Evolutionary conservation across 2,797 vertebrate species (phyloP).

Genomic region (Microctenopoma stevenorrisi): DNA sequence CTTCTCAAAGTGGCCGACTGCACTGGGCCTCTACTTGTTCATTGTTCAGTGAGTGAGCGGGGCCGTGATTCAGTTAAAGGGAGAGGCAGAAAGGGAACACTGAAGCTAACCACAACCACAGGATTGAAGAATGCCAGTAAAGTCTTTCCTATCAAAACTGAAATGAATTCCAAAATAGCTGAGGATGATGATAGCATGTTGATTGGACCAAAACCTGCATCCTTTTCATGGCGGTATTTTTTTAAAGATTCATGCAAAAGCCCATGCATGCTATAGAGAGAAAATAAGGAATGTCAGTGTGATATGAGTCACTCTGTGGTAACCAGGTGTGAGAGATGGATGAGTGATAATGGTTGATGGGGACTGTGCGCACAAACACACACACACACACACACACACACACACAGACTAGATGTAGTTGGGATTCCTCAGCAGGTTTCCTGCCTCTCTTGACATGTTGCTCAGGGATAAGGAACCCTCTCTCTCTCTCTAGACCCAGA

Average conservation of each 20-base stretch:
- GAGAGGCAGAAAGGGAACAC: conserved; percentile 52
- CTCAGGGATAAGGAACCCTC: conserved; percentile 50
- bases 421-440: conserved; percentile 62
- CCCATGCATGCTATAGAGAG: conserved; percentile 17
- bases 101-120: conserved; percentile 67
- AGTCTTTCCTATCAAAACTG: conserved; percentile 60
- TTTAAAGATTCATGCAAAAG: conserved; percentile 31
- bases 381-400: conserved; percentile 2
- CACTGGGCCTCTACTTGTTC: conserved; percentile 24
- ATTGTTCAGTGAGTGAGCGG: conserved; percentile 34
- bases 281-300: conserved; percentile 50
- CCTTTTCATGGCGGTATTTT: neutral
- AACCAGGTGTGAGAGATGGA: conserved; percentile 64
- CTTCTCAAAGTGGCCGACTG: neutral
- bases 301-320: conserved; percentile 39
- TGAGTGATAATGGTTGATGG: conserved; percentile 59
- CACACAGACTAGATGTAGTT: conserved; percentile 39
- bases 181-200: conserved; percentile 60
- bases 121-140: conserved; percentile 58
- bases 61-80: conserved; percentile 31
- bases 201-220: conserved; percentile 44
- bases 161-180: conserved; percentile 53
- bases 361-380: neutral
- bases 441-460: conserved; percentile 51
- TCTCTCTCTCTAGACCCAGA: conserved; percentile 33